phyloP scores from a whole-genome alignment of 2,797 vertebrate species.

The Lepus oiostolus region DNA sequence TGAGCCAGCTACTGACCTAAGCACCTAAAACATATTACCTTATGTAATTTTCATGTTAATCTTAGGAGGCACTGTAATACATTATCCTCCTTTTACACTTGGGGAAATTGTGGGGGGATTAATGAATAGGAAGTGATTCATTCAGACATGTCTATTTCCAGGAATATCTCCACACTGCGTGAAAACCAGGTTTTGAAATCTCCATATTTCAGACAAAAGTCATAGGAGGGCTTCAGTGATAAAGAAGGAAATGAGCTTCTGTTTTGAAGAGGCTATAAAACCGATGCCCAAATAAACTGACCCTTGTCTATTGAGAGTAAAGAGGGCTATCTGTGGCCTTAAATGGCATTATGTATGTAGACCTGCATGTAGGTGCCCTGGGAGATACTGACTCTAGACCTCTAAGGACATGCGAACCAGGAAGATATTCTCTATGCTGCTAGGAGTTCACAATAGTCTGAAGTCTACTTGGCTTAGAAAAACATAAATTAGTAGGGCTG shows the following conservation, averaged over 20 bases:
- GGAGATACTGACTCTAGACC: not conserved
- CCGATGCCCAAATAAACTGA: not conserved
- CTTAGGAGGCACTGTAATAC: not conserved
- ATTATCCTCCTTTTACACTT: not conserved
- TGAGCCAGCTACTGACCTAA: not conserved
- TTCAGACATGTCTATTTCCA: not conserved
- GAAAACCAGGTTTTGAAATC: not conserved
- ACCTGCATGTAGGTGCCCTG: not conserved
- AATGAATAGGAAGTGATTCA: not conserved
- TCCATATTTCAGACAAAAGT: not conserved
- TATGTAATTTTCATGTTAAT: not conserved
- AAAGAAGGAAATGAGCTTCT: not conserved
- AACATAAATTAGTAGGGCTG: not conserved
- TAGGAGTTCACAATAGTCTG: not conserved
- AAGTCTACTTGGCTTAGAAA: conserved; percentile 29
- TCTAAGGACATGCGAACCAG: not conserved
- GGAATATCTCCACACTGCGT: not conserved
- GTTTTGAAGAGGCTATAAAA: conserved; percentile 12
- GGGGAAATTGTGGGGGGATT: not conserved
- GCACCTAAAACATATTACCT: not conserved
- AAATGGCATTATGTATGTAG: rapidly evolving
- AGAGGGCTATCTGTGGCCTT: not conserved
- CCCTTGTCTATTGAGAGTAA: not conserved
- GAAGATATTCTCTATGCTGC: not conserved
- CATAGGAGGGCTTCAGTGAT: not conserved